Evolutionary conservation across 2,888 invertebrate genomes (phyloP), one percentile per base, ranked within the genome.

Genomic region (Temnothorax unifasciatus): DNA sequence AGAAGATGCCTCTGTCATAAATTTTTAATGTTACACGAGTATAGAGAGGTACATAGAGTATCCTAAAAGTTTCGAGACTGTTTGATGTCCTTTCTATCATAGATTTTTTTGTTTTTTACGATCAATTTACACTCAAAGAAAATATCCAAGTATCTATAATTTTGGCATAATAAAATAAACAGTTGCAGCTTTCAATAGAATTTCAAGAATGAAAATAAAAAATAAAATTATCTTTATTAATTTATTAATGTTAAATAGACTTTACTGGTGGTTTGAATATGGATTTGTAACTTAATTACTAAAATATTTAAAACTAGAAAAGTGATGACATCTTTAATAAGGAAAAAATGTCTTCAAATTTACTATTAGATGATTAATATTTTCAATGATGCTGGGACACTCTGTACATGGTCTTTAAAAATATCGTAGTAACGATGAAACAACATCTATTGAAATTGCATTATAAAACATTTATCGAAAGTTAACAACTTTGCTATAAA

Each of bases 1-100:
- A 44, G 6, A 76, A 75, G 8, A 66, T 54, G n/a, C 25, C 38
- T 76, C 50, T 76, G 38, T 38, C 25, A 63, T 47, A 75, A 75
- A 11, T 63, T 21, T 76, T 50, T 52, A 52, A 66, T 66, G 52
- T n/a, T 66, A 8, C 1, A 52, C 52, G 18, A 29, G 6, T 50
- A 34, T 15, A n/a, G n/a, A n/a, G n/a, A n/a, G n/a, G n/a, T n/a
- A 38, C 0, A 11, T 21, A 57, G 3, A 59, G 13, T 71, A 29
- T 47, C 5, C 11, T 0, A 73, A 57, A 73, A 34, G 11, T 47
- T 3, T 5, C 0, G 57, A 57, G 57, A 34, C 13, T 54, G 13
- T 2, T 1, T n/a, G n/a, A 21, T 71, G 1, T 57, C 4, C 9
- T 41, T 73, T 57, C n/a, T 1, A 15, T 66, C 18, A 25, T n/a